Percentiles rank a stretch among this genome's conserved stretches.
Evolutionary conservation across 2,113 vertebrate genomes (phyloP).

Genomic region (Odocoileus virginianus): DNA sequence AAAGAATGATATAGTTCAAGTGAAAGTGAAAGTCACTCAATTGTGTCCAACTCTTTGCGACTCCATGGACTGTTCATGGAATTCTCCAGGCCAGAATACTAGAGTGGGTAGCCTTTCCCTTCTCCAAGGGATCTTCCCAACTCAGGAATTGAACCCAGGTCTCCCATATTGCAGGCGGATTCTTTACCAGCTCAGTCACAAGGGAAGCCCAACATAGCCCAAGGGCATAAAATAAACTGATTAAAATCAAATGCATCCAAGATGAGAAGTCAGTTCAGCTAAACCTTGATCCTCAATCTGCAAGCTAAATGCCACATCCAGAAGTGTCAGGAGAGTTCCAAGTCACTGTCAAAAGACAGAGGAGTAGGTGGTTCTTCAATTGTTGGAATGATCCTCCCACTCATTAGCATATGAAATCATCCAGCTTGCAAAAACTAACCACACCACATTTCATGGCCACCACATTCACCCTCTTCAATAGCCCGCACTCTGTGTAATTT

Average conservation of each 20-base stretch:
- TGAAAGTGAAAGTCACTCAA: background rate
- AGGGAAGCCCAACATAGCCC: background rate
- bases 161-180: fast-evolving
- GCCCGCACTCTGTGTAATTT: background rate
- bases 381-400: background rate
- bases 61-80: background rate
- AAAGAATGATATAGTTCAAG: background rate
- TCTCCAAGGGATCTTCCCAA: background rate
- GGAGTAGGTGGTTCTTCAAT: background rate
- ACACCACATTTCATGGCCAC: background rate
- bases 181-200: background rate
- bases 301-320: background rate
- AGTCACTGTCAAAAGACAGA: background rate
- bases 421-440: background rate
- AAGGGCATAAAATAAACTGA: background rate
- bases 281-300: background rate
- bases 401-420: background rate
- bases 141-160: background rate
- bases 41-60: background rate
- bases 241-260: background rate
- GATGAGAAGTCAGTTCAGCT: background rate
- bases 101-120: background rate
- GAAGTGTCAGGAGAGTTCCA: background rate
- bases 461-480: background rate
- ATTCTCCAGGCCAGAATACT: background rate